Evolutionary conservation across 1,140 invertebrate genomes (phyloP).

Genomic region (Dendrolimus kikuchii): DNA sequence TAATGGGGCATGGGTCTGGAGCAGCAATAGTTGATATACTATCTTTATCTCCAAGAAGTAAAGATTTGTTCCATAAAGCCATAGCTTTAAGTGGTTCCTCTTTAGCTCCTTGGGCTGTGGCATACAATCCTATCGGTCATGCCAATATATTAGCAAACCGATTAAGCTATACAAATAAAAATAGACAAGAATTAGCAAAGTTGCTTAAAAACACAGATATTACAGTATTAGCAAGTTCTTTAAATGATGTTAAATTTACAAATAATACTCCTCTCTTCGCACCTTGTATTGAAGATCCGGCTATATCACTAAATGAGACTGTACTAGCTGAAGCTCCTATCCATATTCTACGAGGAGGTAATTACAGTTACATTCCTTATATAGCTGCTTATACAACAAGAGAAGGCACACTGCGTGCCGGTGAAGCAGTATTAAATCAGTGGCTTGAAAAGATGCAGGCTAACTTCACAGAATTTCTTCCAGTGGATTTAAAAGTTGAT

Average conservation of each 20-base stretch:
- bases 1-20: conserved; percentile 76
- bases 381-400: conserved; percentile 43
- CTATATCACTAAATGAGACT: conserved; percentile 30
- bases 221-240: conserved; percentile 22
- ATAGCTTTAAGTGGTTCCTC: conserved; percentile 77
- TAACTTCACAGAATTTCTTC: conserved; percentile 48
- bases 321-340: conserved; percentile 43
- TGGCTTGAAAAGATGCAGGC: conserved; percentile 44
- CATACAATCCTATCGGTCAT: conserved; percentile 70
- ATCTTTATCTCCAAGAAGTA: conserved; percentile 74
- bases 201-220: conserved; percentile 26
- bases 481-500: conserved; percentile 35
- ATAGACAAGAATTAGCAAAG: conserved; percentile 28
- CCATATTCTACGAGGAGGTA: conserved; percentile 39
- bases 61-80: conserved; percentile 72
- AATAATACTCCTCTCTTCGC: conserved; percentile 51
- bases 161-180: conserved; percentile 35
- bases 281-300: conserved; percentile 46
- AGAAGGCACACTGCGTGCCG: conserved; percentile 50
- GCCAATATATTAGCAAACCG: conserved; percentile 39
- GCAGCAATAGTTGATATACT: conserved; percentile 76
- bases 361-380: conserved; percentile 48
- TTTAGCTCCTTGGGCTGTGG: conserved; percentile 77
- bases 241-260: conserved; percentile 32
- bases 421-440: conserved; percentile 23